phyloP scores from a whole-genome alignment of 1,140 invertebrate species.

The Theocolax elegans region DNA sequence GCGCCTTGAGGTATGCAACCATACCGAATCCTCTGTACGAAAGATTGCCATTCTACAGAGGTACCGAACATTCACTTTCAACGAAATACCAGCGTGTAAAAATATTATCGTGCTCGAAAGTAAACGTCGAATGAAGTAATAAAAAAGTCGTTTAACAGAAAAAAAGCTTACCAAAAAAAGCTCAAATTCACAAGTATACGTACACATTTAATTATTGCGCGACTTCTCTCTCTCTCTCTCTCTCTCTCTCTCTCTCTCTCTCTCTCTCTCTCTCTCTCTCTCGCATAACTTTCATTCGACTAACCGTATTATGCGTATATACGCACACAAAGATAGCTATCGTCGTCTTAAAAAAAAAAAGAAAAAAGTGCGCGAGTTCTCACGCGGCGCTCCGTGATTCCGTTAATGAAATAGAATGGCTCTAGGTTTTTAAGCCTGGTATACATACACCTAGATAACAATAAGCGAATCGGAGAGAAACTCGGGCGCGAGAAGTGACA shows the following conservation, averaged over 20 bases:
- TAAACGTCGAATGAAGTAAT: conserved; percentile 14
- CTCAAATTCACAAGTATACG: not conserved
- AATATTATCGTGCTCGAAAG: not conserved
- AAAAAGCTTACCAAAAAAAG: not conserved
- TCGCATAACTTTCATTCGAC: conserved; percentile 31
- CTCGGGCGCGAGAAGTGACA: conserved; percentile 48
- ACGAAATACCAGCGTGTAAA: not conserved
- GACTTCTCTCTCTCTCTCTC: not conserved
- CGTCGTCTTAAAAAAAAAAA: not conserved
- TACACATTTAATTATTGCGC: conserved; percentile 10
- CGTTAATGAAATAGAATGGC: conserved; percentile 13
- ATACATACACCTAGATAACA: too few relatives aligned
- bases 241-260: too few relatives aligned
- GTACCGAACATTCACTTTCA: not conserved
- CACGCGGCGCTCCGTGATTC: conserved; percentile 12
- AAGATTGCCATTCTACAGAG: conserved; percentile 5
- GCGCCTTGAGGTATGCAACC: conserved; percentile 8
- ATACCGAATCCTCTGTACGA: not conserved
- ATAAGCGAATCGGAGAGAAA: conserved; percentile 42
- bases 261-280: too few relatives aligned
- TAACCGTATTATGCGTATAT: conserved; percentile 3
- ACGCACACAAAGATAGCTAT: not conserved
- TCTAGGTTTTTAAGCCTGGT: not conserved
- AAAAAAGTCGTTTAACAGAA: not conserved
- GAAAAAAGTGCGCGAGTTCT: not conserved